A percentile compares a stretch with the other conserved stretches of the same genome.
phyloP scores from a whole-genome alignment of 2,888 invertebrate species.

The Pegoplata infirma region DNA sequence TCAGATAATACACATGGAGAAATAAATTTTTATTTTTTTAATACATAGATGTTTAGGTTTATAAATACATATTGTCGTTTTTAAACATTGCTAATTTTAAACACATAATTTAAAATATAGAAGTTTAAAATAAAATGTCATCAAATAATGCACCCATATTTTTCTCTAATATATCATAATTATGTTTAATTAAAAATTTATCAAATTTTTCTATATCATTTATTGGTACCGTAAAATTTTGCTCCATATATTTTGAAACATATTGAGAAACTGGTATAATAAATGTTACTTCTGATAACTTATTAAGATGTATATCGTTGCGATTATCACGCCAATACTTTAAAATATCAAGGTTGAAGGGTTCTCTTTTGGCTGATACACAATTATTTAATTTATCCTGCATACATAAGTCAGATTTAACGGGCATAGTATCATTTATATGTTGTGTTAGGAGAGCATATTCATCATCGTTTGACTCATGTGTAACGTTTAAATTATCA shows the following conservation, averaged over 20 bases:
- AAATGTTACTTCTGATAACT: constrained; percentile 22
- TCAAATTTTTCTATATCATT: constrained; percentile 6
- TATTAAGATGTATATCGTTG: constrained; percentile 2
- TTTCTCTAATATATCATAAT: constrained; percentile 28
- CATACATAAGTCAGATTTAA: neutral
- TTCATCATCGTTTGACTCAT: constrained; percentile 19
- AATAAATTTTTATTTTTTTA: neutral
- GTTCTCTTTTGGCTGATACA: constrained; percentile 22
- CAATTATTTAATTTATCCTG: constrained; percentile 13
- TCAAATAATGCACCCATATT: constrained; percentile 10
- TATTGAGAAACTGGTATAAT: constrained; percentile 8
- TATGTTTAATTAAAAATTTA: constrained; percentile 26
- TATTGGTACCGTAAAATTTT: neutral
- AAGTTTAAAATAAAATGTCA: constrained; percentile 5
- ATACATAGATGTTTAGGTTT: neutral
- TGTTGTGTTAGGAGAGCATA: constrained; percentile 30
- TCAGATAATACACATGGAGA: neutral
- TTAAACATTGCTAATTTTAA: neutral
- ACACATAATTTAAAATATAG: neutral
- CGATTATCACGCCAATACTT: constrained; percentile 29
- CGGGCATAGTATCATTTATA: constrained; percentile 28
- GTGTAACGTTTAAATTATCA: neutral
- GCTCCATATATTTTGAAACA: constrained; percentile 2
- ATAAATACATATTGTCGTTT: neutral
- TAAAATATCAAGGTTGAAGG: constrained; percentile 24